Evolutionary conservation across 2,113 vertebrate genomes (phyloP), one percentile per base, ranked within the genome.

Genomic region (Anoura caudifer): DNA sequence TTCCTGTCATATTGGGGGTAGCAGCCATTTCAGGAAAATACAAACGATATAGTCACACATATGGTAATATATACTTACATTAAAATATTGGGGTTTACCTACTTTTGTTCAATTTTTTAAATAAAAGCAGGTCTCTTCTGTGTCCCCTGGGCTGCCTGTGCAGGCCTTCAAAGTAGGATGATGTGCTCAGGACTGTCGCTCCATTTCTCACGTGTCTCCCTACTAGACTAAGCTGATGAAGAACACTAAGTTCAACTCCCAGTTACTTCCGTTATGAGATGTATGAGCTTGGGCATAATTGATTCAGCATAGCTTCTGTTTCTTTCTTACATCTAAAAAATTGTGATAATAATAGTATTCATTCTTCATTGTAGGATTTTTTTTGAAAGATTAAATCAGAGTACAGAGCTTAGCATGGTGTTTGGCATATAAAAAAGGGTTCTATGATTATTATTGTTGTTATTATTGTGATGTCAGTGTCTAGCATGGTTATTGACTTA

Each of bases 311-410:
- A 81, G 81, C 63, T 91, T 96, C 95, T 67, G 38, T 97, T 97
- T 97, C 96, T 95, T 97, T 97, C 97, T 96, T 96, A 97, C 26
- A 89, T 92, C 76, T 97, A 72, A 86, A 97, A 88, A 79, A 88
- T 54, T 33, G 65, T 92, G 77, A 97, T 91, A 95, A 95, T 84
- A 43, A 63, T 91, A 31, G 7, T 41, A 38, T n/a, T 56, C 16
- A 76, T 54, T 73, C 43, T 69, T 28, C 33, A 4, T 12, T 10
- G 0, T 79, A 38, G 14, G 26, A 14, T n/a, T 56, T 73, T 47
- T 50, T 26, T 33, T 52, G 63, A 52, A 81, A 54, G 22, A 75
- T 67, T 73, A 38, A 72, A 20, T 59, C 28, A 52, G 11, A 79
- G 5, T 8, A 38, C 38, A 88, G 73, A 82, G 2, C 10, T 67